Evolutionary conservation across 2,113 vertebrate genomes (phyloP).

Genomic region (Halcyon malimbica): DNA sequence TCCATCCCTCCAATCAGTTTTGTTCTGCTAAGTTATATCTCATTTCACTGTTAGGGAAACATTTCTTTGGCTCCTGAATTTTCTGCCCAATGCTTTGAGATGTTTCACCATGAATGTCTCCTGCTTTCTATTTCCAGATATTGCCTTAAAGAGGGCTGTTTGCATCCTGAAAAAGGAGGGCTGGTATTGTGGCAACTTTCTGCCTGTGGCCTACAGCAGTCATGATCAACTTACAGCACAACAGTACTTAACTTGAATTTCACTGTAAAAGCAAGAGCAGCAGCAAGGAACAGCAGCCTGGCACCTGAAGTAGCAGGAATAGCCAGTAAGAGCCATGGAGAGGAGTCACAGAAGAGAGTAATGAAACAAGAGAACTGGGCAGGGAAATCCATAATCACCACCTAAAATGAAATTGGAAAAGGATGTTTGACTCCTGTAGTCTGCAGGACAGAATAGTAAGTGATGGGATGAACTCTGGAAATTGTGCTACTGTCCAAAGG

Average conservation of each 20-base stretch:
- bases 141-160: not conserved
- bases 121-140: not conserved
- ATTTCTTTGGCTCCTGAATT: not conserved
- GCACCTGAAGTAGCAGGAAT: not conserved
- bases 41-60: not conserved
- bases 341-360: not conserved
- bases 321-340: not conserved
- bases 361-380: not conserved
- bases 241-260: not conserved
- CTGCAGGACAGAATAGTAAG: not conserved
- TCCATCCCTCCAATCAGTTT: not conserved
- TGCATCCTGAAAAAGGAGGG: not conserved
- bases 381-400: not conserved
- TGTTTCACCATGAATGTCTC: not conserved
- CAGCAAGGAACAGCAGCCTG: not conserved
- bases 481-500: not conserved
- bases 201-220: not conserved
- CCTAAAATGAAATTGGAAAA: not conserved
- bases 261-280: not conserved
- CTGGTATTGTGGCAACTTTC: not conserved
- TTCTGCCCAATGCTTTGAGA: not conserved
- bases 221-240: not conserved
- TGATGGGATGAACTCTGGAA: not conserved
- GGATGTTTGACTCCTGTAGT: not conserved
- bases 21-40: not conserved